Conservation (phyloP, 2,888 invertebrate genomes). For the Diplolepis rosae region DNA sequence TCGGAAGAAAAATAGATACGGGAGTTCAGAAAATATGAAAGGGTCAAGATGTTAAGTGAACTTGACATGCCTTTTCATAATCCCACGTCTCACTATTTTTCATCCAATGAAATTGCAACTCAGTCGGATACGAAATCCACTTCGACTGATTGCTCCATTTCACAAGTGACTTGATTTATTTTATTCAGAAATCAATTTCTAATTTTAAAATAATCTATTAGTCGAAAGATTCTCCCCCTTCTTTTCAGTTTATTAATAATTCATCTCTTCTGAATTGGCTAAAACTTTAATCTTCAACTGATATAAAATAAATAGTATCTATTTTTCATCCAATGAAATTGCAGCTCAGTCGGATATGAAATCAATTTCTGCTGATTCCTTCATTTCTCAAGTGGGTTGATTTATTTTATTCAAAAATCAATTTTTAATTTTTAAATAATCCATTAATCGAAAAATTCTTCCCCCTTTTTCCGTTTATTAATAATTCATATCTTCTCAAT, state of each 20-base stretch:
- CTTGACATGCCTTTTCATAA: constrained; percentile 7
- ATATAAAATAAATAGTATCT: too few species aligned
- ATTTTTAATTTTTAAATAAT: background rate
- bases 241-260: too few species aligned
- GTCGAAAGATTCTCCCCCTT: background rate
- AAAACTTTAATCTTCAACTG: too few species aligned
- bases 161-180: background rate
- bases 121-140: background rate
- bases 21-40: background rate
- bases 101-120: background rate
- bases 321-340: background rate
- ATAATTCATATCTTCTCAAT: too few species aligned
- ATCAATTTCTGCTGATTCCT: background rate
- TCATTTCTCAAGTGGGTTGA: background rate
- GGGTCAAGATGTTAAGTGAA: background rate
- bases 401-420: background rate
- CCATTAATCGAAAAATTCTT: background rate
- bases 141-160: background rate
- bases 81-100: background rate
- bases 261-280: too few species aligned
- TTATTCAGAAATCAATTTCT: background rate
- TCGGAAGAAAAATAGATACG: background rate
- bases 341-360: background rate
- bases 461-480: too few species aligned
- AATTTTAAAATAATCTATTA: background rate